phyloP scores from a whole-genome alignment of 2,113 vertebrate species.

The Leptobrachium leishanense region DNA sequence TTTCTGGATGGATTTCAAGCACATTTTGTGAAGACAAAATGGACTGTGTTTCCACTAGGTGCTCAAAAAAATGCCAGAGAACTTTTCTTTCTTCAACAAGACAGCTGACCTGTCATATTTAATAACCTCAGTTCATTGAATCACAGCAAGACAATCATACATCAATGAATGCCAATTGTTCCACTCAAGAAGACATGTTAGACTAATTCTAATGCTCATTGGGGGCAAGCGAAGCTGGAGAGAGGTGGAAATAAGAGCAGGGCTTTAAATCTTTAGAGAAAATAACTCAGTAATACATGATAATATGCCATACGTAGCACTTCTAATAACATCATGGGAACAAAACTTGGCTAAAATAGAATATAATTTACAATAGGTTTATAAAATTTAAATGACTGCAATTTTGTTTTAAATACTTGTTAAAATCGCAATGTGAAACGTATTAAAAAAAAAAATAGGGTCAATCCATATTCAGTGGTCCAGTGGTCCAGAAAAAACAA shows the following conservation, averaged over 20 bases:
- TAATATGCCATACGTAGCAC: no score
- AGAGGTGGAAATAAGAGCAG: neutral
- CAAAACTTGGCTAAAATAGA: no score
- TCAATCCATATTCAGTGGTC: no score
- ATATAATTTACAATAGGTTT: no score
- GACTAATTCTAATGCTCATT: constrained; percentile 16
- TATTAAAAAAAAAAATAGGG: no score
- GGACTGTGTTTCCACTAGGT: constrained; percentile 28
- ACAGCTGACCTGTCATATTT: constrained; percentile 42
- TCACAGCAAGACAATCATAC: constrained; percentile 11
- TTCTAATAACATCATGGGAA: no score
- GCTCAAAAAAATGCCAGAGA: constrained; percentile 8
- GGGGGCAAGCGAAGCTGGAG: neutral
- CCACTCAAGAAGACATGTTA: constrained; percentile 1
- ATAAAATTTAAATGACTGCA: no score
- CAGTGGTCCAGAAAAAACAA: no score
- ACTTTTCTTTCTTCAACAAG: constrained; percentile 5
- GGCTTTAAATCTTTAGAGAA: neutral
- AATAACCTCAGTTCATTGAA: constrained; percentile 24
- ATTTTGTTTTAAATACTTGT: no score
- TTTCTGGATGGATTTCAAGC: neutral
- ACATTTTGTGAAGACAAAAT: neutral
- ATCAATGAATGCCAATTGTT: constrained; percentile 43
- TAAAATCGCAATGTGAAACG: no score
- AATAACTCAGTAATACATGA: neutral